Conservation (phyloP, 37 sponge, comb jelly and placozoan species). For the Eunapius fragilis region DNA sequence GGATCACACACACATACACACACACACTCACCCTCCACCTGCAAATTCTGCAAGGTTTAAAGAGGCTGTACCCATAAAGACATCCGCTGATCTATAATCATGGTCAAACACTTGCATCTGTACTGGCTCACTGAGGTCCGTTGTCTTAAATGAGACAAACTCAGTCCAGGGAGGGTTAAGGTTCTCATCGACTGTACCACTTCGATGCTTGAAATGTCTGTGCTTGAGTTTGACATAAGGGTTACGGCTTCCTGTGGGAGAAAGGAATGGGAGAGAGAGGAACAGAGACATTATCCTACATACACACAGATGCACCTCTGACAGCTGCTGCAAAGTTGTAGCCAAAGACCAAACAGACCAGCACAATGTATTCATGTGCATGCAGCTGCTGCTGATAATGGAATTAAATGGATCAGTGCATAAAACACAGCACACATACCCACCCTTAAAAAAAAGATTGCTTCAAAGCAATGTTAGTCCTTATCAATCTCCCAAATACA, state of each 20-base stretch:
- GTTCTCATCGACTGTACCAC: constrained; percentile 54
- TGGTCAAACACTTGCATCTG: constrained; percentile 80
- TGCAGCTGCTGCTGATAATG: too few relatives aligned
- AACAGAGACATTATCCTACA: too few relatives aligned
- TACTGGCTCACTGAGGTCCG: constrained; percentile 22
- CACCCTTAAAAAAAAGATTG: too few relatives aligned
- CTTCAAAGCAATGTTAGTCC: too few relatives aligned
- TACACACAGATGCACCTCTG: too few relatives aligned
- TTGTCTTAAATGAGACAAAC: constrained; percentile 56
- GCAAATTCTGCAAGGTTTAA: constrained; percentile 30
- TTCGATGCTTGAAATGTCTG: constrained; percentile 45
- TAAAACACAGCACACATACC: too few relatives aligned
- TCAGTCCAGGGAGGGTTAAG: constrained; percentile 94
- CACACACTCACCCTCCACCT: constrained; percentile 24
- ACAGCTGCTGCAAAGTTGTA: too few relatives aligned
- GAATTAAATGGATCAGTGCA: too few relatives aligned
- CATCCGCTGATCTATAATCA: constrained; percentile 74
- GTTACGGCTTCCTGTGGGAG: constrained; percentile 80
- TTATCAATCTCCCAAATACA: too few relatives aligned
- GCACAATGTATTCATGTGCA: too few relatives aligned
- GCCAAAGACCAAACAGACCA: too few relatives aligned
- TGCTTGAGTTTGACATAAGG: constrained; percentile 87
- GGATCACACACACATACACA: neutral
- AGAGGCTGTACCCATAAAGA: constrained; percentile 78
- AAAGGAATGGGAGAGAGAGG: neutral